phyloP scores from a whole-genome alignment of 2,797 vertebrate species.

The Acipenser oxyrinchus region DNA sequence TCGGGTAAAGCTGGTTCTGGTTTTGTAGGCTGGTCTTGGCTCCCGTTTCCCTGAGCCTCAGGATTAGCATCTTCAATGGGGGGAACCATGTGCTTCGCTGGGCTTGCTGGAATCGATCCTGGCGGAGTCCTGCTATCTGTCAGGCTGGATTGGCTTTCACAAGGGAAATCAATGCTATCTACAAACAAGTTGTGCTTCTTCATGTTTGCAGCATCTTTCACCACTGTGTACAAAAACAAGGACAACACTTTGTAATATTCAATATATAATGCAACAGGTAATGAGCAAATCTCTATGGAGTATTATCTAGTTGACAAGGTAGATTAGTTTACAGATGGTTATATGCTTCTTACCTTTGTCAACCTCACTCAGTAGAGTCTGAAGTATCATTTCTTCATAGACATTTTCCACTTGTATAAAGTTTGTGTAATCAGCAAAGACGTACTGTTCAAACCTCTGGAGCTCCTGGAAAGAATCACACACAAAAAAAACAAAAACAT shows the following conservation, averaged over 20 bases:
- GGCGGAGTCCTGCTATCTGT: constrained; percentile 55
- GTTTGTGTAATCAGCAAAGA: constrained; percentile 68
- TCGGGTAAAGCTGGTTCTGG: neutral
- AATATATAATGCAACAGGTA: no score
- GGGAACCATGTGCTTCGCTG: constrained; percentile 30
- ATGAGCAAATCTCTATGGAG: no score
- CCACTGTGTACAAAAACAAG: constrained; percentile 53
- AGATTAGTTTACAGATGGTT: no score
- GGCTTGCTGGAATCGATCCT: constrained; percentile 63
- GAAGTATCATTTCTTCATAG: constrained; percentile 76
- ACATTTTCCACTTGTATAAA: constrained; percentile 82
- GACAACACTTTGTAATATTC: no score
- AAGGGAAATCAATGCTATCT: constrained; percentile 66
- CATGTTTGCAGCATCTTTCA: constrained; percentile 73
- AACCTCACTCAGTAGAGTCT: constrained; percentile 68
- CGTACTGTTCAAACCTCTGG: constrained; percentile 66
- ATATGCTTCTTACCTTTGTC: constrained; percentile 61
- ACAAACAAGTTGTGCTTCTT: constrained; percentile 81
- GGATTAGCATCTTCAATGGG: no score
- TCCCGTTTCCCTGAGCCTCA: constrained; percentile 20
- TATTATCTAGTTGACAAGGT: no score
- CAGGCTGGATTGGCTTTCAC: constrained; percentile 69
- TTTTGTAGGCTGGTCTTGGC: neutral
- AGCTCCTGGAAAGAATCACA: constrained; percentile 58
- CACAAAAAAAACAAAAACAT: constrained; percentile 15